phyloP scores from a whole-genome alignment of 53 echinoderm and acorn worm species.

The Paelopatides confundens region DNA sequence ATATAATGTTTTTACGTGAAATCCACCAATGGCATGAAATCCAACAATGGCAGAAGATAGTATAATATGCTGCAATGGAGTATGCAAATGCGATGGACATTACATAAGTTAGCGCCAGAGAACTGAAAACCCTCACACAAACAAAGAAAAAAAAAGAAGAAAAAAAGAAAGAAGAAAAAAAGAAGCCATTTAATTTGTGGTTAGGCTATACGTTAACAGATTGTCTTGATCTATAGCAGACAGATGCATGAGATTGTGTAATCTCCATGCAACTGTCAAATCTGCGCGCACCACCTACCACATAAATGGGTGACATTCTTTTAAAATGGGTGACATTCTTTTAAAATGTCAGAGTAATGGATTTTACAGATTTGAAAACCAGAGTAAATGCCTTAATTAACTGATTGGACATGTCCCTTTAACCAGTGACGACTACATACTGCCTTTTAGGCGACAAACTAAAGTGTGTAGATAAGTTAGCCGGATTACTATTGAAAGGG shows the following conservation, averaged over 20 bases:
- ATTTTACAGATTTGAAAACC: too few relatives aligned
- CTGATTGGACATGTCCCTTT: background rate
- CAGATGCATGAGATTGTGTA: background rate
- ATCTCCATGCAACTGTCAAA: background rate
- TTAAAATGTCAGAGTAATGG: background rate
- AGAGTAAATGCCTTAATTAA: background rate
- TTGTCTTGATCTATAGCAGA: background rate
- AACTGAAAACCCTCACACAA: background rate
- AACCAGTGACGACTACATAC: too few relatives aligned
- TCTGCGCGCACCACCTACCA: background rate
- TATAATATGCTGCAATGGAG: background rate
- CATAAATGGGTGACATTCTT: background rate
- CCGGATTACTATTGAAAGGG: too few relatives aligned
- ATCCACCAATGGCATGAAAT: too few relatives aligned
- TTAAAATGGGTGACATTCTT: background rate
- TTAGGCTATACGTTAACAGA: background rate
- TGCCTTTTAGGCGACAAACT: too few relatives aligned
- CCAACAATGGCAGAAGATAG: too few relatives aligned
- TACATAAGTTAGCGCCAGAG: background rate
- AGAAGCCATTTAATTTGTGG: background rate
- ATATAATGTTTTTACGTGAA: too few relatives aligned
- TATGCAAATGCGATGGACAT: too few relatives aligned
- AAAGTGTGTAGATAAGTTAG: too few relatives aligned
- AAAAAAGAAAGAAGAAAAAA: background rate
- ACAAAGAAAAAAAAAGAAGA: background rate